These are phyloP conservation scores for Atractosteus spatula DNA, from an alignment of 2,113 vertebrate genomes.

Conservation along the genomic window DNA sequence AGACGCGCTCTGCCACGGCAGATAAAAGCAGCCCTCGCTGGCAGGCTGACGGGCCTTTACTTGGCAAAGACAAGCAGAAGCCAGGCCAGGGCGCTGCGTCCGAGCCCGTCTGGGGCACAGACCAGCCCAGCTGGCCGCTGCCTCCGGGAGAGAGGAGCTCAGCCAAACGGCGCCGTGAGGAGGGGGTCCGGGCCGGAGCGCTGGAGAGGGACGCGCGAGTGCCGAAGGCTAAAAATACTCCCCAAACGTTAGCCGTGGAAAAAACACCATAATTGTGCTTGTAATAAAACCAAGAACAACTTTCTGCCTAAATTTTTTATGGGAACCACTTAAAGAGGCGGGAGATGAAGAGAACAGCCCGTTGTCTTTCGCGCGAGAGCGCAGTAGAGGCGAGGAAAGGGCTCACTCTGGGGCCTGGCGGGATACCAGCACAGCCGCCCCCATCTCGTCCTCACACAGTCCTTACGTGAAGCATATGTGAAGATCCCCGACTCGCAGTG, in stretches of 20 bases:
- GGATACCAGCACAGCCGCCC: no score
- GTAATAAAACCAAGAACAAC: background rate
- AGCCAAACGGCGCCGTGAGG: background rate
- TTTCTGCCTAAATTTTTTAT: no score
- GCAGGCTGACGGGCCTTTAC: slow-evolving; percentile 43
- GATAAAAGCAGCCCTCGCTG: slow-evolving; percentile 46
- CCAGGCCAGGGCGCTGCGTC: slow-evolving; percentile 28
- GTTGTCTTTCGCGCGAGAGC: no score
- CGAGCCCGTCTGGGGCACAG: slow-evolving; percentile 19
- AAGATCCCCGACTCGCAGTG: no score
- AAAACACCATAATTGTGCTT: slow-evolving; percentile 8
- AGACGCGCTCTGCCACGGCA: slow-evolving; percentile 30
- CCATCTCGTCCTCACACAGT: no score
- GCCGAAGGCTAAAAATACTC: slow-evolving; percentile 5
- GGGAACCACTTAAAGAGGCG: no score
- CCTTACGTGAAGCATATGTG: no score
- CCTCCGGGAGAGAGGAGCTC: slow-evolving; percentile 19
- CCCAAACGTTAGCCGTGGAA: background rate
- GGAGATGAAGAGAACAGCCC: no score
- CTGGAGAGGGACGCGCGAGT: background rate
- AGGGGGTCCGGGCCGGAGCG: background rate
- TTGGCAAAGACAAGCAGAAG: slow-evolving; percentile 48
- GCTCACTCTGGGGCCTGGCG: no score
- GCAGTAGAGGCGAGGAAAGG: no score
- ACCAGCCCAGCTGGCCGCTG: slow-evolving; percentile 33